Percentiles rank a stretch among this genome's conserved stretches.
Conservation (phyloP, 2,113 vertebrate genomes). For the Proterorhinus semilunaris region DNA sequence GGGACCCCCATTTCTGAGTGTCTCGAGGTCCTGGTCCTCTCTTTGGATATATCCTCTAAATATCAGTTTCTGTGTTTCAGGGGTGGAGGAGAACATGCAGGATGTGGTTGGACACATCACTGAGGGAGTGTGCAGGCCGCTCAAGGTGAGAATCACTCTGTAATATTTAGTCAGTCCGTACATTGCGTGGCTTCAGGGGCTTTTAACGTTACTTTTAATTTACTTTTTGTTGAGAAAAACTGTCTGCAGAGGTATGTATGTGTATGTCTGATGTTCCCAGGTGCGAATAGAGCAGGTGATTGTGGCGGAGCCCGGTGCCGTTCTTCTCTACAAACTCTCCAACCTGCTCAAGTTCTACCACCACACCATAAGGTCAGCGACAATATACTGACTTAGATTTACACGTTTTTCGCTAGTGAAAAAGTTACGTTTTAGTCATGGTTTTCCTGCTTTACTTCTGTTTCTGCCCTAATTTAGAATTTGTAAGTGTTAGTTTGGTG, state of each 20-base stretch:
- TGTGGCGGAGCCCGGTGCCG: slow-evolving; percentile 93
- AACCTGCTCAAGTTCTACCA: slow-evolving; percentile 98
- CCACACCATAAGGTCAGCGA: slow-evolving; percentile 89
- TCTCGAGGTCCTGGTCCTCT: no score
- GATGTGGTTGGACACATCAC: slow-evolving; percentile 97
- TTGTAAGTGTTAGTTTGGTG: no score
- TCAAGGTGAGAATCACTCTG: slow-evolving; percentile 81
- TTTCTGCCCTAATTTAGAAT: no score
- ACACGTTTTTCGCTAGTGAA: background rate
- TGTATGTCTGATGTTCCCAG: slow-evolving; percentile 68
- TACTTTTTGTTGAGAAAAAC: no score
- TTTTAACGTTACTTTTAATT: no score
- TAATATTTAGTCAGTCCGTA: background rate
- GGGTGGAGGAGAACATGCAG: slow-evolving; percentile 92
- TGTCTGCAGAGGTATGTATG: no score
- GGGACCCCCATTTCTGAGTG: no score
- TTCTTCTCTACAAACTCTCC: slow-evolving; percentile 95
- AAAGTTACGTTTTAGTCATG: background rate
- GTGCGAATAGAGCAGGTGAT: slow-evolving; percentile 98
- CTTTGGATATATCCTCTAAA: no score
- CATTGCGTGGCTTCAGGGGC: background rate
- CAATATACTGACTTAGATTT: background rate
- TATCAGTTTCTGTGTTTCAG: slow-evolving; percentile 61
- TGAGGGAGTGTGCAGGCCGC: slow-evolving; percentile 94
- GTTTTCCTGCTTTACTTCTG: no score